Conservation (phyloP, 2,113 vertebrate genomes). For the Rhinolophus sinicus region DNA sequence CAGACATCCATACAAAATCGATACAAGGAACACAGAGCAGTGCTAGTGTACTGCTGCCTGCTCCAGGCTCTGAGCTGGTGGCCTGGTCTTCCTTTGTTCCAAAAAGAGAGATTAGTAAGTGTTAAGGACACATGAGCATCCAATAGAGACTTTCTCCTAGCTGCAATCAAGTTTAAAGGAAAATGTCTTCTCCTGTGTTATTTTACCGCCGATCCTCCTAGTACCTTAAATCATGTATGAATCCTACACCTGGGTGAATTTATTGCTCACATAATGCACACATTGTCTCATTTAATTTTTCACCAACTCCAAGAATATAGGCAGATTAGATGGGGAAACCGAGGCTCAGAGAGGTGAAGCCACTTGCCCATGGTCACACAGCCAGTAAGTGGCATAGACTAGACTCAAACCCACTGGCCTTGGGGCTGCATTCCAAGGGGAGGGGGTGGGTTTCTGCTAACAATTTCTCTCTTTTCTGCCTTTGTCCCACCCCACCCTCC, state of each 20-base stretch:
- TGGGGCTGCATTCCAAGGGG: not conserved
- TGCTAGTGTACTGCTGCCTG: rapidly evolving
- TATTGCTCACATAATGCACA: not conserved
- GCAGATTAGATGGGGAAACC: not conserved
- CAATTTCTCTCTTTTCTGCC: not conserved
- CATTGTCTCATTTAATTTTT: not conserved
- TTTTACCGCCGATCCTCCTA: not conserved
- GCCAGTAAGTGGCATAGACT: too few relatives aligned
- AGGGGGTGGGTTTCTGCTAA: not conserved
- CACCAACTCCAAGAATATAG: not conserved
- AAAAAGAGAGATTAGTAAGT: not conserved
- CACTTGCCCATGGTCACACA: not conserved
- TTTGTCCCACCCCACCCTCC: not conserved
- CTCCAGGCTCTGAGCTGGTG: not conserved
- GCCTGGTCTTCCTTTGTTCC: not conserved
- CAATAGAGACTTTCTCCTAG: not conserved
- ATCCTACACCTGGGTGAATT: not conserved
- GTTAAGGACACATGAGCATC: not conserved
- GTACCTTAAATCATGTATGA: not conserved
- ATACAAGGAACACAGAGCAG: not conserved
- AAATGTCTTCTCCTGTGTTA: not conserved
- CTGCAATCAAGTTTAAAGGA: not conserved
- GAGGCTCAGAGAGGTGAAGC: not conserved
- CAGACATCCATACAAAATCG: not conserved
- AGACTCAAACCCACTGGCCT: not conserved